Conservation (phyloP, 2,797 vertebrate genomes). For the Mus spretus region DNA sequence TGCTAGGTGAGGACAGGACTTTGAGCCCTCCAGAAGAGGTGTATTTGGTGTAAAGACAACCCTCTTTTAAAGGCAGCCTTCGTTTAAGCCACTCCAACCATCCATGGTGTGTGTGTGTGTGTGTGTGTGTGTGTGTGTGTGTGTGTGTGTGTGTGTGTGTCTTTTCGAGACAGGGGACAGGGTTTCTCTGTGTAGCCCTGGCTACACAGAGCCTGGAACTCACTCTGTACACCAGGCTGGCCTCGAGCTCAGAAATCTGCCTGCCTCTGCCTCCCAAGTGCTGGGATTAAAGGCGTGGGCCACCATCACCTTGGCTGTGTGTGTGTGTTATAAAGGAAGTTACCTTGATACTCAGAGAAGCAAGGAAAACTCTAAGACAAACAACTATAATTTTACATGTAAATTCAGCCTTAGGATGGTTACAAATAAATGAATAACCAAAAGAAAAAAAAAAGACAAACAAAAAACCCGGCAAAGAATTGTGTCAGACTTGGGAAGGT, state of each 20-base stretch:
- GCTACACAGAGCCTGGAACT: no score
- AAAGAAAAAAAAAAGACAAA: not conserved
- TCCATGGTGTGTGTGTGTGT: not conserved
- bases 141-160: no score
- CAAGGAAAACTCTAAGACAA: not conserved
- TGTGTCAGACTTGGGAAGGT: no score
- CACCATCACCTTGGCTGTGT: no score
- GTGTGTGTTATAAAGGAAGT: not conserved
- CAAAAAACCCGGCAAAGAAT: not conserved
- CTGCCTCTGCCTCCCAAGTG: no score
- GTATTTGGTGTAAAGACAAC: not conserved
- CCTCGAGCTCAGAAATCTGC: no score
- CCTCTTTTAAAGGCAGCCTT: not conserved
- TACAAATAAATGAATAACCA: not conserved
- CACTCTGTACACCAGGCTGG: no score
- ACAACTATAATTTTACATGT: not conserved
- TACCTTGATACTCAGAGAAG: not conserved
- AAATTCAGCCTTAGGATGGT: not conserved
- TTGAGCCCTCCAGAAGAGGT: not conserved
- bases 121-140: not conserved
- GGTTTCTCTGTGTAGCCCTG: no score
- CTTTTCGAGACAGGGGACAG: no score
- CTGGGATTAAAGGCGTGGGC: no score
- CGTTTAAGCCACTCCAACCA: fast-evolving
- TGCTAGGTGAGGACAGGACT: not conserved